A percentile compares a stretch with the other conserved stretches of the same genome.
phyloP scores from a whole-genome alignment of 1,140 invertebrate species.

The Periplaneta americana region DNA sequence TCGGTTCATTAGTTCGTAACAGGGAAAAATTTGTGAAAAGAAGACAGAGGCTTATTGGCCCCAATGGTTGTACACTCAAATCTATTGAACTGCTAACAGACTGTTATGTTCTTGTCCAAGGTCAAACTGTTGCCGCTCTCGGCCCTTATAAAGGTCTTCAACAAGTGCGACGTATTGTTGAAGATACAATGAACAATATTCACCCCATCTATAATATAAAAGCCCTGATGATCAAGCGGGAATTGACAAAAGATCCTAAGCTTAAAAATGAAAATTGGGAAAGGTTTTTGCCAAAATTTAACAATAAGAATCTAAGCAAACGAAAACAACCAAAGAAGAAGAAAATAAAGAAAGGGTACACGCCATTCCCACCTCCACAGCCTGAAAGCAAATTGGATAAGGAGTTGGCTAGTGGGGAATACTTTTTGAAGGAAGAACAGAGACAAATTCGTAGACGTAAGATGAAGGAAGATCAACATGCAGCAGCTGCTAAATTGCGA shows the following conservation, averaged over 20 bases:
- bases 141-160: slow-evolving; percentile 93
- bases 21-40: slow-evolving; percentile 95
- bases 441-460: slow-evolving; percentile 64
- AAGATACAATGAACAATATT: slow-evolving; percentile 98
- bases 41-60: slow-evolving; percentile 90
- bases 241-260: slow-evolving; percentile 87
- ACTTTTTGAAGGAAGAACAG: slow-evolving; percentile 86
- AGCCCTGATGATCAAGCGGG: slow-evolving; percentile 94
- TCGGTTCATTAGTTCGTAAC: slow-evolving; percentile 84
- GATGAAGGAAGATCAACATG: slow-evolving; percentile 68
- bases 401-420: slow-evolving; percentile 91
- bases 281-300: slow-evolving; percentile 94
- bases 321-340: slow-evolving; percentile 81
- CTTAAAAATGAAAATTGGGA: slow-evolving; percentile 96
- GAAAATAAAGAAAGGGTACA: slow-evolving; percentile 87
- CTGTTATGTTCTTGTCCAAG: slow-evolving; percentile 96
- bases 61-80: slow-evolving; percentile 94
- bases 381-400: slow-evolving; percentile 92
- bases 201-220: slow-evolving; percentile 99
- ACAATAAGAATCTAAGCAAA: slow-evolving; percentile 84
- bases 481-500: slow-evolving; percentile 60
- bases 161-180: slow-evolving; percentile 80
- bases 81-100: slow-evolving; percentile 97
- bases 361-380: slow-evolving; percentile 94
- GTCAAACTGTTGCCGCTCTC: slow-evolving; percentile 94